Base-by-base conservation (phyloP, 2,113 vertebrate genomes). In the Rhinichthys klamathensis region DNA sequence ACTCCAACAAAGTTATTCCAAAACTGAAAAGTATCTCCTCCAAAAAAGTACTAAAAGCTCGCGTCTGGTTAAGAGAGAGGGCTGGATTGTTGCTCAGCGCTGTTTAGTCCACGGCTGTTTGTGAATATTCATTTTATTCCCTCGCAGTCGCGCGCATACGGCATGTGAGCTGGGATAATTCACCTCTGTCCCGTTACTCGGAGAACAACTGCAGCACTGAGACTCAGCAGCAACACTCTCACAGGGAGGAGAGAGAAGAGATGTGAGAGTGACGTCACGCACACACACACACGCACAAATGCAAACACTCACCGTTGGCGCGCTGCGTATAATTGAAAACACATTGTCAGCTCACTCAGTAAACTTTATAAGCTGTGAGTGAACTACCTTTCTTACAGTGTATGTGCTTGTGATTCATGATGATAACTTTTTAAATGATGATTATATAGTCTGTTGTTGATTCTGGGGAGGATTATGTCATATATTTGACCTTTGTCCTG, bases 101-200 rank as follows among this genome's bases (percentile, higher is more conserved):
- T 85, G 89, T 92, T 89, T 88, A 91, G 84, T 69, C 84, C 56
- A 85, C 76, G 85, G 56, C 44, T 89, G 90, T 89, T 87, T 89
- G 88, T 56, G 87, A 73, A 87, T 88, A 88, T 90, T 93, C 94
- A 95, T 95, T 92, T 87, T 95, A 90, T 85, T 90, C 92, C 94
- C 92, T 86, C 51, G 61, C 23, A 85, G 65, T 80, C 80, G 81
- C 82, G 72, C 82, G 74, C 35, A 44, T 73, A 78, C 51, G 38
- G 79, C 81, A 18, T 44, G n/a, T 46, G 85, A 87, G 82, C 83
- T 86, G 85, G 83, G 87, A 85, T 86, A 79, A 84, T 65, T 90
- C 91, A 83, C 81, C 78, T 74, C 80, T 61, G 87, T 91, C 89
- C 90, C 80, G 90, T 92, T 90, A 89, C 90, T 89, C 86, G 85